Evolutionary conservation across 1,140 invertebrate genomes (phyloP), one percentile per base, ranked within the genome.

Genomic region (Calephelis nemesis): DNA sequence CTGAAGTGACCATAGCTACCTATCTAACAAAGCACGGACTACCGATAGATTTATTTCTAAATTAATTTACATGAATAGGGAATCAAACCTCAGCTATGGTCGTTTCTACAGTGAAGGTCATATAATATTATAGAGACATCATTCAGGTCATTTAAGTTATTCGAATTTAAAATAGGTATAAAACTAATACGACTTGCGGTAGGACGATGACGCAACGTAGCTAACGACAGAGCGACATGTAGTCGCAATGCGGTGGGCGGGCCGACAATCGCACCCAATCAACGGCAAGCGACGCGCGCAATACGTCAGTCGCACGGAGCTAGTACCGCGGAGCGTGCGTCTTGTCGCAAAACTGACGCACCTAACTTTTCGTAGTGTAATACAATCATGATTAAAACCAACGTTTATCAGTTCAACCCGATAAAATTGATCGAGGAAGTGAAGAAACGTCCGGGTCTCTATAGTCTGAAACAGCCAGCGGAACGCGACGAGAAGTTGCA

Each of bases 381-480:
- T 13, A 10, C 3, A 47, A 48, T 30, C 49, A 71, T 67, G 65
- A 76, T 76, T 60, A 70, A 69, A 15, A 70, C 69, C 50, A 69
- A 67, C n/a, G 67, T 74, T 58, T 79, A 69, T 47, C 69, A 80
- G 49, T 81, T 85, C 63, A 84, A 82, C 71, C 83, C 87, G 0
- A 67, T 78, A 9, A 66, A 72, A 10, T 65, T 90, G 63, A 90
- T 90, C n/a, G 84, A 83, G 42, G 85, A 89, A 71, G 76, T 91
- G 47, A 81, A 85, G 68, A 83, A 81, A 47, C 75, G 87, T n/a
- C 87, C 85, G 0, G 82, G 73, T 0, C 62, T 91, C 58, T 91
- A 85, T 72, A 79, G 77, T 7, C 45, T 78, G n/a, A 78, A 81
- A 3, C 77, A 77, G 30, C 79, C 81, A 0, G 71, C 73, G 1